Evolutionary conservation across 2,113 vertebrate species (phyloP).

Genomic region (Neogobius melanostomus): DNA sequence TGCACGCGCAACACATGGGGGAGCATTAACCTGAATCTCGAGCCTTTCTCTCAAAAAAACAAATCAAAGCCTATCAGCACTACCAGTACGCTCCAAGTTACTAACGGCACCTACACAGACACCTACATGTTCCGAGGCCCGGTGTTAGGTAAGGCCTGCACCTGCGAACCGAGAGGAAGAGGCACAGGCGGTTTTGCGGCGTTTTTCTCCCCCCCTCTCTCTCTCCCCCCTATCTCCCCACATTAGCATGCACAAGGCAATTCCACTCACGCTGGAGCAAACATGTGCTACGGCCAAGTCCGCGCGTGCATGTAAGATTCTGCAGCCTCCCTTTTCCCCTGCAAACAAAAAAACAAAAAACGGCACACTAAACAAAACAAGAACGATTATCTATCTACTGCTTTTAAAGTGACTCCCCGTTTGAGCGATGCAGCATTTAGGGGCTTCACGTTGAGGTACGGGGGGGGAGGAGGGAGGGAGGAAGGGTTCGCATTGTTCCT

Average conservation of each 20-base stretch:
- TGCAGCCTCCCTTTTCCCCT: neutral
- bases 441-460: conserved; percentile 36
- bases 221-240: neutral
- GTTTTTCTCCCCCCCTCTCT: neutral
- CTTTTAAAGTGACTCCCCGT: conserved; percentile 17
- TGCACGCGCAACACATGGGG: too few species aligned
- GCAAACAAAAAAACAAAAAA: neutral
- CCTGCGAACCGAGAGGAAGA: conserved; percentile 35
- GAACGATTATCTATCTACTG: neutral
- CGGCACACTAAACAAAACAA: neutral
- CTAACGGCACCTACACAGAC: conserved; percentile 42
- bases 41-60: too few species aligned
- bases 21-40: too few species aligned
- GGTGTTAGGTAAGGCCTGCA: conserved; percentile 43
- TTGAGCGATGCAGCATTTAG: conserved; percentile 44
- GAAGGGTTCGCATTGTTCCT: conserved; percentile 50
- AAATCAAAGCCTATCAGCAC: too few species aligned
- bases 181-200: conserved; percentile 39
- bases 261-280: conserved; percentile 35
- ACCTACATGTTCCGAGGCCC: conserved; percentile 26
- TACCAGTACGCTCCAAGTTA: neutral
- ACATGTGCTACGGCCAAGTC: neutral
- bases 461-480: conserved; percentile 62
- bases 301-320: neutral
- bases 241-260: conserved; percentile 66